Base-by-base conservation (phyloP, 2,113 vertebrate genomes). In the Dascyllus trimaculatus region DNA sequence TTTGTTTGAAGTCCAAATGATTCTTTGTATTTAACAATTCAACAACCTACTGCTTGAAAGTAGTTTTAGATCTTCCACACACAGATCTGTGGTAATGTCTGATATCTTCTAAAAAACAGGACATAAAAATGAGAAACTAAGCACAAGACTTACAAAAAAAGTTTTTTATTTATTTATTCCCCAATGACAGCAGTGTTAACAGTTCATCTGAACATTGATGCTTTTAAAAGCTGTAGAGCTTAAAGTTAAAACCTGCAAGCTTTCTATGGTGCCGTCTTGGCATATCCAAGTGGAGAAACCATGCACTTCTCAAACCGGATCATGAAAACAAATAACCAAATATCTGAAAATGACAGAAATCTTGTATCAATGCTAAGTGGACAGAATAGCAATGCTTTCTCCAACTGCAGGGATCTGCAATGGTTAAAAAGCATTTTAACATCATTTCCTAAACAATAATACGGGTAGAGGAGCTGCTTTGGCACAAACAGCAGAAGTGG, bases 121-220 rank as follows among this genome's bases (percentile, higher is more conserved):
- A 35, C 32, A 46, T 46, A 43, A 17, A 24, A 46, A 25, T 40
- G 10, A 49, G 11, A 35, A 29, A 76, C 1, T 11, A 60, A 24
- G 13, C 2, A 60, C 5, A 14, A 75, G 26, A 24, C 38, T 70
- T 65, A 84, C 40, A 88, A 91, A 89, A 88, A 78, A 56, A 17
- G 62, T 3, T 10, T 32, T 53, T 59, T 76, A 32, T 88, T 91
- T 86, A 89, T 86, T 91, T 75, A 84, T 82, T 68, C 49, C 46
- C 52, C 25, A 75, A 61, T 38, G 25, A 88, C 35, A 69, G 70
- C 43, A 71, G 46, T 57, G 35, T 32, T 32, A 35, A 75, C 29
- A 83, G 65, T 72, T 85, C 66, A 77, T 65, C 24, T 79, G 65
- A 65, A 72, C 35, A n/a, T 54, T 51, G 73, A 64, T 57, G 67